Evolutionary conservation across 2,888 invertebrate genomes (phyloP).

Genomic region (Rhyacophila evoluta): DNA sequence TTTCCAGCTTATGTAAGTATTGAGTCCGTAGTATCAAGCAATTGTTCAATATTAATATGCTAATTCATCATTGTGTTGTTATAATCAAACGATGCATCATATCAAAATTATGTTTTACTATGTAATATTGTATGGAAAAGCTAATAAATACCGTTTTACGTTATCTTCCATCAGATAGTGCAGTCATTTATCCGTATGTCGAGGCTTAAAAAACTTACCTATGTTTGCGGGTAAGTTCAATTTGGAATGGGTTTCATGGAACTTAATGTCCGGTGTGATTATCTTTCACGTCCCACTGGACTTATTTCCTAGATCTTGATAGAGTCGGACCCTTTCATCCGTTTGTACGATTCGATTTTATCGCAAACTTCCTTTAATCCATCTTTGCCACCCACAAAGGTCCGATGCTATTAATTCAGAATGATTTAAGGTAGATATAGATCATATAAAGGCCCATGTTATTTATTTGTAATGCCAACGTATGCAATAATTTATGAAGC

Average conservation of each 20-base stretch:
- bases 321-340: not conserved
- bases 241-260: not conserved
- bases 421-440: not conserved
- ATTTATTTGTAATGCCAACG: not conserved
- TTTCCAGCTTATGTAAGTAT: too few relatives aligned
- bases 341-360: not conserved
- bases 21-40: too few relatives aligned
- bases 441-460: not conserved
- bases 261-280: not conserved
- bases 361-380: slow-evolving; percentile 16
- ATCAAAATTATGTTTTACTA: too few relatives aligned
- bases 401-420: not conserved
- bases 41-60: too few relatives aligned
- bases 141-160: too few relatives aligned
- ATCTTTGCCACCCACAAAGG: not conserved
- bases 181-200: too few relatives aligned
- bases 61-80: too few relatives aligned
- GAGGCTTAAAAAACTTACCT: not conserved
- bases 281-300: not conserved
- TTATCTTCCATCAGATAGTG: too few relatives aligned
- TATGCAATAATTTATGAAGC: too few relatives aligned
- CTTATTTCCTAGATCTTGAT: not conserved
- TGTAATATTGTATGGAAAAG: too few relatives aligned
- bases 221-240: not conserved
- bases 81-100: too few relatives aligned